These are phyloP conservation scores for Lasioglossum zephyrum DNA, from an alignment of 2,888 invertebrate genomes.

Conservation along the genomic window DNA sequence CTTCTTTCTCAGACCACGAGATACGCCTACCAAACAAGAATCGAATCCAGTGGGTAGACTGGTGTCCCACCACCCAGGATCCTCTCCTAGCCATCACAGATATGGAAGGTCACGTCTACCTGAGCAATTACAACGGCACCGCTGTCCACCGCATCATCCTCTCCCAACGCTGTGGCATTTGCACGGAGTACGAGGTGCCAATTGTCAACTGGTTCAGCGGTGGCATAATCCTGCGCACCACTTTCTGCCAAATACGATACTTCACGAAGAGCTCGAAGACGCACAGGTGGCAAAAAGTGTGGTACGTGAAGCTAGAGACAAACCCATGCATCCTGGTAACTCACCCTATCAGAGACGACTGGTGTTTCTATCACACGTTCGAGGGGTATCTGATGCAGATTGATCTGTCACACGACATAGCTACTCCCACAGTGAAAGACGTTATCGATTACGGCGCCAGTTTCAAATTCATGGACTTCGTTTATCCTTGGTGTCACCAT, in stretches of 20 bases:
- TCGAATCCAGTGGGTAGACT: conserved; percentile 70
- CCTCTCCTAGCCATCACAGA: conserved; percentile 77
- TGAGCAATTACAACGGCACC: conserved; percentile 73
- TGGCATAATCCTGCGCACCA: conserved; percentile 78
- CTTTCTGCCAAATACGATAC: conserved; percentile 79
- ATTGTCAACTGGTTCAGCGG: conserved; percentile 76
- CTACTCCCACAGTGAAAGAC: conserved; percentile 37
- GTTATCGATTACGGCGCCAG: conserved; percentile 67
- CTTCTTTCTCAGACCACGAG: conserved; percentile 54
- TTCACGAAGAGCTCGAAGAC: conserved; percentile 63
- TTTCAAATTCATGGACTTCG: conserved; percentile 73
- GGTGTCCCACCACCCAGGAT: conserved; percentile 70
- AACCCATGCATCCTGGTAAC: conserved; percentile 71
- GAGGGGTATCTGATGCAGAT: conserved; percentile 78
- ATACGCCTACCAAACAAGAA: conserved; percentile 70
- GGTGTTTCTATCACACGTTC: conserved; percentile 75
- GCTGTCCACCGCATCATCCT: conserved; percentile 71
- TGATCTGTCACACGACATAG: conserved; percentile 49
- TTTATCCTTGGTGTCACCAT: conserved; percentile 80
- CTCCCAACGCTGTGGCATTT: conserved; percentile 72
- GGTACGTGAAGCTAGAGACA: conserved; percentile 70
- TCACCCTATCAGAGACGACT: conserved; percentile 69
- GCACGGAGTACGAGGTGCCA: conserved; percentile 72
- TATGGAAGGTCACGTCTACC: conserved; percentile 73
- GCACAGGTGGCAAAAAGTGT: conserved; percentile 71